Conservation (phyloP, 2,797 vertebrate species). For the Xerus rutilus region DNA sequence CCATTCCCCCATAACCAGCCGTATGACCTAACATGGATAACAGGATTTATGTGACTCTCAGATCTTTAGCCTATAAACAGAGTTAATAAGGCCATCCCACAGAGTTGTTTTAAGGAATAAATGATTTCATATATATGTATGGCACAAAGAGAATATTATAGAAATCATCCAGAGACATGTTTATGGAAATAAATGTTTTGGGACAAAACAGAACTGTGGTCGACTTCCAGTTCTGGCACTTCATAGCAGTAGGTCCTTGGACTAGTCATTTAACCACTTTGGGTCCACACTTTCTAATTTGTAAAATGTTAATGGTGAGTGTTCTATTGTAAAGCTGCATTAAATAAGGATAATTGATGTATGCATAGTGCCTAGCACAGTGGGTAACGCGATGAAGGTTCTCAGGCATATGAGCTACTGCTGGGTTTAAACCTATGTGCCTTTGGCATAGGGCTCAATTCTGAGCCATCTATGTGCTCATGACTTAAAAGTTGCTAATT, state of each 20-base stretch:
- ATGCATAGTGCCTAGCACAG: not conserved
- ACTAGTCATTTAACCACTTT: not conserved
- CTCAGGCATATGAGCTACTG: not conserved
- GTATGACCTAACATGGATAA: not conserved
- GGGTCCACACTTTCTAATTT: not conserved
- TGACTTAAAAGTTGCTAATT: not conserved
- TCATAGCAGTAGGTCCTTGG: not conserved
- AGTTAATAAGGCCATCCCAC: not conserved
- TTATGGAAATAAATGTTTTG: not conserved
- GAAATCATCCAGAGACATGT: not conserved
- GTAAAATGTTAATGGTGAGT: not conserved
- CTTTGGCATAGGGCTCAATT: not conserved
- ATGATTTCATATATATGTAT: not conserved
- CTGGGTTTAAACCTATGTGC: not conserved
- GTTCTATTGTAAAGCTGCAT: too few species aligned
- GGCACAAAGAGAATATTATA: not conserved
- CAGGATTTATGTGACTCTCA: not conserved
- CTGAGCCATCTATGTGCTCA: not conserved
- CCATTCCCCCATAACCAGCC: not conserved
- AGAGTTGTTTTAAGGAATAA: not conserved
- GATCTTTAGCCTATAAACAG: not conserved
- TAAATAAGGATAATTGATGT: not conserved
- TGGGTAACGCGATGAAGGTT: not conserved
- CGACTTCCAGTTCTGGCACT: not conserved
- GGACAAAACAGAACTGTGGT: not conserved